These are phyloP conservation scores for Dromiciops gliroides DNA, from an alignment of 2,113 vertebrate genomes.

Conservation along the genomic window DNA sequence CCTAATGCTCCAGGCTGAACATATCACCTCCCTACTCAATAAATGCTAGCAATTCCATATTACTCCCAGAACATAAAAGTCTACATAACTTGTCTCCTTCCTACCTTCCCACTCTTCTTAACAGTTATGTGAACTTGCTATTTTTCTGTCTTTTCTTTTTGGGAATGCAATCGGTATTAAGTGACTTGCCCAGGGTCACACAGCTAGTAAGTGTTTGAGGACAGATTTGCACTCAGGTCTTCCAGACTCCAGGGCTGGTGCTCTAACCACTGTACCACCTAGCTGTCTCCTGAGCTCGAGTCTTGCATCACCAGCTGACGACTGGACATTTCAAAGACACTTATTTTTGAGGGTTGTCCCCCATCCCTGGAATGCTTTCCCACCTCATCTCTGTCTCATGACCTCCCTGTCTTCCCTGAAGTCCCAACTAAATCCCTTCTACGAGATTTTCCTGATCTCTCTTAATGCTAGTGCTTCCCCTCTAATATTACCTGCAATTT, in stretches of 20 bases:
- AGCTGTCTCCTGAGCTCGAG: rapidly evolving
- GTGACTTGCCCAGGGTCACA: neutral
- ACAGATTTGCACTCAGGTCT: neutral
- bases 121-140: neutral
- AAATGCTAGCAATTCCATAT: neutral
- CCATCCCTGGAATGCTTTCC: neutral
- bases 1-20: neutral
- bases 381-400: neutral
- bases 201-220: neutral
- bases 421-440: neutral
- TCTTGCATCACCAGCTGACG: too few relatives aligned
- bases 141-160: neutral
- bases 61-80: neutral
- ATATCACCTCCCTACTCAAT: neutral
- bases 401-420: neutral
- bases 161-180: neutral
- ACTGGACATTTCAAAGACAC: too few relatives aligned
- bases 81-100: neutral
- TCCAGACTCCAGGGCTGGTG: neutral
- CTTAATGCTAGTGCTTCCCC: neutral
- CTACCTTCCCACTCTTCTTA: neutral
- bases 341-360: neutral
- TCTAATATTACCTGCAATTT: neutral
- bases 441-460: neutral
- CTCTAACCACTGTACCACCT: neutral